Conservation (phyloP, 2,888 invertebrate genomes). For the Hipparchia semele region DNA sequence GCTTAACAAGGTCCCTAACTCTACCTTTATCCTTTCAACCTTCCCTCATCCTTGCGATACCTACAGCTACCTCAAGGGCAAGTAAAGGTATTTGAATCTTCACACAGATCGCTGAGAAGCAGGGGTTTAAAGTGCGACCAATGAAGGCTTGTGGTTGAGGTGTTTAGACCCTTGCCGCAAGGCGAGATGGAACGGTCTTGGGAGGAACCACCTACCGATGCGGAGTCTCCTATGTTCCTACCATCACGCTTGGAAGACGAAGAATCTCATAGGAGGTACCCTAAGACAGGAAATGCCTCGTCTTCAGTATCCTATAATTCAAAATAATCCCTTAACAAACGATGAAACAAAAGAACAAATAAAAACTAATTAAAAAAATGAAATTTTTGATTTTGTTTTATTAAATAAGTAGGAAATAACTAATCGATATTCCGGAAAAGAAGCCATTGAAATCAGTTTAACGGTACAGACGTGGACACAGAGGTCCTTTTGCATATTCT, state of each 20-base stretch:
- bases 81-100: constrained; percentile 12
- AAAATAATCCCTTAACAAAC: neutral
- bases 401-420: too few species aligned
- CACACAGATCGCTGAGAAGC: neutral
- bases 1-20: neutral
- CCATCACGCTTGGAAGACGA: constrained; percentile 27
- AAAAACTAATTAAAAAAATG: too few species aligned
- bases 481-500: too few species aligned
- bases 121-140: constrained; percentile 17
- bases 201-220: constrained; percentile 20
- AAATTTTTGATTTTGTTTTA: too few species aligned
- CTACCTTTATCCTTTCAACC: neutral
- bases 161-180: neutral
- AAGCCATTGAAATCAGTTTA: too few species aligned
- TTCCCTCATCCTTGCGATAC: neutral
- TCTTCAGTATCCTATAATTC: neutral
- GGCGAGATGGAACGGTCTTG: constrained; percentile 13
- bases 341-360: too few species aligned
- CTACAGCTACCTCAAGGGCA: constrained; percentile 21
- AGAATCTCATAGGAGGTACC: constrained; percentile 25
- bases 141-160: constrained; percentile 13
- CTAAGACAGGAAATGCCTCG: constrained; percentile 6
- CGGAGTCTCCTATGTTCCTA: constrained; percentile 19
- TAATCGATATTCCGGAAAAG: too few species aligned
- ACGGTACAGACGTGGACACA: too few species aligned